phyloP scores from a whole-genome alignment of 2,797 vertebrate species.

The Sebastolobus alascanus region DNA sequence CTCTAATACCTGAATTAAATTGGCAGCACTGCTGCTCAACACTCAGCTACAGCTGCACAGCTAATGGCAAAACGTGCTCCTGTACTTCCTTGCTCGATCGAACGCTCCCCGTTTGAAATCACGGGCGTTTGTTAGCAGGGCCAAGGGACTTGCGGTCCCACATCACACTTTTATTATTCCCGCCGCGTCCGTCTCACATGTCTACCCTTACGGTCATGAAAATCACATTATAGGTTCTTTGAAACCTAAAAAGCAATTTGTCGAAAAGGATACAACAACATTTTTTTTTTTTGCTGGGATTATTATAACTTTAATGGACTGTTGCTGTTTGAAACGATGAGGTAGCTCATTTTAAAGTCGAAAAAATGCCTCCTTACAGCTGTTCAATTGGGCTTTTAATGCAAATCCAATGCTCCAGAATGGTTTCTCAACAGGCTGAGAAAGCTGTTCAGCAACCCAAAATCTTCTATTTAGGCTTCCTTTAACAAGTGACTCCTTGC shows the following conservation, averaged over 20 bases:
- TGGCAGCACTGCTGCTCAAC: conserved; percentile 31
- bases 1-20: conserved; percentile 52
- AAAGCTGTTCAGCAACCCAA: conserved; percentile 6
- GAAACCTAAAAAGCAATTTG: neutral
- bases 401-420: conserved; percentile 25
- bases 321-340: conserved; percentile 18
- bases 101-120: conserved; percentile 48
- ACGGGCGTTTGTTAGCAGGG: conserved; percentile 35
- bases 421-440: conserved; percentile 4
- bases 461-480: neutral
- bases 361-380: neutral
- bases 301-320: neutral
- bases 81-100: conserved; percentile 33
- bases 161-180: conserved; percentile 32
- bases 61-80: conserved; percentile 48
- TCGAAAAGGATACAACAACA: neutral
- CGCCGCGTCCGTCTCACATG: neutral
- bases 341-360: neutral
- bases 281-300: neutral
- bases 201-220: neutral
- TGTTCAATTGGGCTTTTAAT: conserved; percentile 31
- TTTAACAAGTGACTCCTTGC: neutral
- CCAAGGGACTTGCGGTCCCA: conserved; percentile 10
- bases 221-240: neutral
- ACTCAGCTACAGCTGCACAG: conserved; percentile 28